phyloP scores from a whole-genome alignment of 2,113 vertebrate genomes.

The Circaetus gallicus region DNA sequence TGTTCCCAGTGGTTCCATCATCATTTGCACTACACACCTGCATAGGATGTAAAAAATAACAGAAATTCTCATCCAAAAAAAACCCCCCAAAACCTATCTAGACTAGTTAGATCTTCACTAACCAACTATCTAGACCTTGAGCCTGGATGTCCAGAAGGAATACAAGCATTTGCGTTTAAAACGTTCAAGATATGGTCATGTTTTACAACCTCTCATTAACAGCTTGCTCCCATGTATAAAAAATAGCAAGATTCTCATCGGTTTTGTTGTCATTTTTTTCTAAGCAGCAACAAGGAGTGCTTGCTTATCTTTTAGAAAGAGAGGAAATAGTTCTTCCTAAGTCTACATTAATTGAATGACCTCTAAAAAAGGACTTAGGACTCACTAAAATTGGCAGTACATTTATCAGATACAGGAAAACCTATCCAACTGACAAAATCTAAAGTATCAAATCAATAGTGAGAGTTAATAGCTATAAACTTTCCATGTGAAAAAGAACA shows the following conservation, averaged over 20 bases:
- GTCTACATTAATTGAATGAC: neutral
- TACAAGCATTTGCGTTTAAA: neutral
- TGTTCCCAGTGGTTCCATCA: neutral
- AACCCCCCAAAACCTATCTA: fast-evolving
- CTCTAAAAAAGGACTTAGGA: neutral
- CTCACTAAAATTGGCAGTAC: neutral
- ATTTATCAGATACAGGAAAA: neutral
- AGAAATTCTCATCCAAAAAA: neutral
- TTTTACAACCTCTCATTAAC: neutral
- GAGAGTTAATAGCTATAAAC: neutral
- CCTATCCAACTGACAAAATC: neutral
- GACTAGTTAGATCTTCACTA: neutral
- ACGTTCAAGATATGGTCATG: neutral
- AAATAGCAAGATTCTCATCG: neutral
- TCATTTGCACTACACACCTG: neutral
- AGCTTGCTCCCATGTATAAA: neutral
- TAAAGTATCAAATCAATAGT: neutral
- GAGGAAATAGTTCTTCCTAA: neutral
- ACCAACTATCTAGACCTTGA: neutral
- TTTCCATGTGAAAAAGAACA: neutral
- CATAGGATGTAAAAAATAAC: neutral
- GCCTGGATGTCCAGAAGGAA: neutral
- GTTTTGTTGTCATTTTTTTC: neutral
- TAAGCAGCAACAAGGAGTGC: neutral
- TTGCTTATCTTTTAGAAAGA: neutral